These are phyloP conservation scores for Pemphigus obesinymphae DNA, from an alignment of 1,140 invertebrate genomes.

Conservation along the genomic window DNA sequence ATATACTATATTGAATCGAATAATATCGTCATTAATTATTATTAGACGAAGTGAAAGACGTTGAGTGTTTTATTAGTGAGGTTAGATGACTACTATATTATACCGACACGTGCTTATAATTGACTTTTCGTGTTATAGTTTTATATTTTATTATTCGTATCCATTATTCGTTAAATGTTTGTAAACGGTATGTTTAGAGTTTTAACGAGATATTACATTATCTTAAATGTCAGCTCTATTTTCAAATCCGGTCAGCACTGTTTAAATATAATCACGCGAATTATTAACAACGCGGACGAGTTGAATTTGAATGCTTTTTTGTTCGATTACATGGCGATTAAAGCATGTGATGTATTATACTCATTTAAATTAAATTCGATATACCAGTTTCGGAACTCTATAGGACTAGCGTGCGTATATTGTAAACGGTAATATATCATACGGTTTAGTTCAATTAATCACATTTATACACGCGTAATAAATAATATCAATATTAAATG, in stretches of 20 bases:
- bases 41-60: too few species aligned
- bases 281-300: not conserved
- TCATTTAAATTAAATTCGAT: constrained; percentile 2
- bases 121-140: too few species aligned
- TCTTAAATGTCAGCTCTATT: too few species aligned
- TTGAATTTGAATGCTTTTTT: not conserved
- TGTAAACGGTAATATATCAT: not conserved
- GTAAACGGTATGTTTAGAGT: too few species aligned
- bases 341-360: not conserved
- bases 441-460: constrained; percentile 2
- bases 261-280: not conserved
- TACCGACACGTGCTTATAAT: too few species aligned
- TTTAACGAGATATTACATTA: too few species aligned
- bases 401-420: not conserved
- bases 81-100: too few species aligned
- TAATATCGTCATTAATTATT: too few species aligned
- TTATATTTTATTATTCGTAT: too few species aligned
- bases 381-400: not conserved
- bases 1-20: too few species aligned
- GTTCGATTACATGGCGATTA: not conserved
- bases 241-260: not conserved
- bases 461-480: not conserved
- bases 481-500: not conserved
- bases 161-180: too few species aligned
- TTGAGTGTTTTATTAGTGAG: too few species aligned